Conservation (phyloP, 1,140 invertebrate species). For the Zaprionus capensis region DNA sequence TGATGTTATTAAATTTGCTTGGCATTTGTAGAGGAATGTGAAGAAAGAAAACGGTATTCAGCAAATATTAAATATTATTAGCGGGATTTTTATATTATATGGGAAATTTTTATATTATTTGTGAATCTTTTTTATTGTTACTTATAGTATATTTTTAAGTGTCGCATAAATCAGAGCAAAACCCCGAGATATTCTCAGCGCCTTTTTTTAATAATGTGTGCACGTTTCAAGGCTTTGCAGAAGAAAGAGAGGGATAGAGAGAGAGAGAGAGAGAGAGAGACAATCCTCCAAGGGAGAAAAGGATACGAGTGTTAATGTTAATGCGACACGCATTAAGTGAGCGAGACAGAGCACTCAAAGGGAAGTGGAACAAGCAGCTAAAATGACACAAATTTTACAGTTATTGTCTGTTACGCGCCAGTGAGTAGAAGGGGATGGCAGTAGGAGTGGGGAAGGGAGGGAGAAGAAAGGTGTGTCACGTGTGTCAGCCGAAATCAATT, state of each 20-base stretch:
- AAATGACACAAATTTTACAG: slow-evolving; percentile 47
- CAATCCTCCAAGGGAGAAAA: slow-evolving; percentile 1
- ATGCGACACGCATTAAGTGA: slow-evolving; percentile 30
- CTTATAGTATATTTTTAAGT: slow-evolving; percentile 21
- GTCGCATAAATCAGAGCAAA: slow-evolving; percentile 45
- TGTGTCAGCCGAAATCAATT: slow-evolving; percentile 52
- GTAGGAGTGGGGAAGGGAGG: neutral
- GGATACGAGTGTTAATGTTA: slow-evolving; percentile 44
- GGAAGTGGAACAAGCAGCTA: slow-evolving; percentile 6
- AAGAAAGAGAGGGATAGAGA: neutral
- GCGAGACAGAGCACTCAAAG: neutral
- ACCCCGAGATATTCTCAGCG: slow-evolving; percentile 19
- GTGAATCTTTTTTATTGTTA: neutral
- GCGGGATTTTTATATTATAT: neutral
- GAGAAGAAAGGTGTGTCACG: slow-evolving; percentile 4
- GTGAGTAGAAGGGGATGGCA: slow-evolving; percentile 4
- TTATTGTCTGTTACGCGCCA: slow-evolving; percentile 50
- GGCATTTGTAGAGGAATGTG: slow-evolving; percentile 49
- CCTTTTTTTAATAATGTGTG: slow-evolving; percentile 41
- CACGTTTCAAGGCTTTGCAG: slow-evolving; percentile 16
- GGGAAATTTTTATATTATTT: neutral
- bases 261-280: neutral
- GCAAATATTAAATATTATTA: neutral
- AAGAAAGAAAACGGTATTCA: slow-evolving; percentile 21
- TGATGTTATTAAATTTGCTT: slow-evolving; percentile 54